Percentiles rank a stretch among this genome's conserved stretches.
These are phyloP conservation scores for Lathamus discolor DNA, from an alignment of 2,113 vertebrate species.

Conservation along the genomic window DNA sequence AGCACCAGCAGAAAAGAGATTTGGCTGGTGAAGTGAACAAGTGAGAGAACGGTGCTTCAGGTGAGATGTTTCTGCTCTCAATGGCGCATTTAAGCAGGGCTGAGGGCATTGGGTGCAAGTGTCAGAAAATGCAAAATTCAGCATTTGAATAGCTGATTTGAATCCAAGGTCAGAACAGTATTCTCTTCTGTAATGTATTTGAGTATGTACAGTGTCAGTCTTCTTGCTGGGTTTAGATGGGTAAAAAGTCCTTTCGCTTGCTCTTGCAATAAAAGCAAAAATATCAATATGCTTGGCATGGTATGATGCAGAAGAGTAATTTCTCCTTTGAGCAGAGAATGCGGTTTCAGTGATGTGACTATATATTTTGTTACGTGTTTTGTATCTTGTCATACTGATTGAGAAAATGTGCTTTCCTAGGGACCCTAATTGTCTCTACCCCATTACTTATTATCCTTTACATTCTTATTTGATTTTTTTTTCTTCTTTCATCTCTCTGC, in stretches of 20 bases:
- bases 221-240: not conserved
- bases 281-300: not conserved
- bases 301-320: not conserved
- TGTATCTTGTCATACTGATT: not conserved
- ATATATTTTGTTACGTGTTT: not conserved
- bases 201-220: not conserved
- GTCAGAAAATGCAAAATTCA: not conserved
- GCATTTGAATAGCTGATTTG: not conserved
- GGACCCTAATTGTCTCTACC: not conserved
- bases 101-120: not conserved
- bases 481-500: not conserved
- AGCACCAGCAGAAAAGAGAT: not conserved
- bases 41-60: not conserved
- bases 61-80: not conserved
- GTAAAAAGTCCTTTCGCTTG: not conserved
- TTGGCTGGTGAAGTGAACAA: not conserved
- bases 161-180: not conserved
- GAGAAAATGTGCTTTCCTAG: not conserved
- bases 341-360: not conserved
- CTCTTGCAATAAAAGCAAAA: not conserved
- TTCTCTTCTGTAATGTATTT: not conserved
- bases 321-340: not conserved
- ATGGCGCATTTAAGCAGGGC: not conserved
- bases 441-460: not conserved
- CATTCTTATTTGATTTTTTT: not conserved